Conservation (phyloP, 2,888 invertebrate genomes). For the Himalopsyche kuldschensis region DNA sequence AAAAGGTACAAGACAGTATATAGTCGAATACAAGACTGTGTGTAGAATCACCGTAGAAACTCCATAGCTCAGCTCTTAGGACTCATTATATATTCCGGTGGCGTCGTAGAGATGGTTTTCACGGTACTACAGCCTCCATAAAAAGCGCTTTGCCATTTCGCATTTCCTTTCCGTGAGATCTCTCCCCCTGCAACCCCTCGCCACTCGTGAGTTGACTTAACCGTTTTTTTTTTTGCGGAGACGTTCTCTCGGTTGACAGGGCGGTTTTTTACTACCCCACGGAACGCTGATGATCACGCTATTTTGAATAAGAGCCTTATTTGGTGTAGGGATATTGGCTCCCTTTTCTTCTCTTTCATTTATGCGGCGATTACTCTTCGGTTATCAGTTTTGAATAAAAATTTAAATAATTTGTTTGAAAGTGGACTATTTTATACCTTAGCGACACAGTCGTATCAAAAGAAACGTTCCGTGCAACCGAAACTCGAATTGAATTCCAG, state of each 20-base stretch:
- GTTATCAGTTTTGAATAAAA: too few relatives aligned
- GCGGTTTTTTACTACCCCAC: neutral
- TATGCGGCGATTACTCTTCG: too few relatives aligned
- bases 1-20: neutral
- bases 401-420: too few relatives aligned
- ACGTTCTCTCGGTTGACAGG: neutral
- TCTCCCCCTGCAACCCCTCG: neutral
- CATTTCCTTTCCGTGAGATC: neutral
- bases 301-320: neutral
- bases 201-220: neutral
- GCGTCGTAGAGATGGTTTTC: constrained; percentile 35
- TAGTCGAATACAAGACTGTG: neutral
- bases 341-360: too few relatives aligned
- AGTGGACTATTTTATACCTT: too few relatives aligned
- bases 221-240: neutral
- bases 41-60: neutral
- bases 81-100: constrained; percentile 32
- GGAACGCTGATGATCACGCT: neutral
- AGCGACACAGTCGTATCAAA: too few relatives aligned
- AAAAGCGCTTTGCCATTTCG: constrained; percentile 27
- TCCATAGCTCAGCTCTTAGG: neutral
- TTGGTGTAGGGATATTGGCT: neutral
- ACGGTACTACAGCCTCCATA: constrained; percentile 34
- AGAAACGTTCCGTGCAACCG: too few relatives aligned
- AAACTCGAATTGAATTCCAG: too few relatives aligned